Evolutionary conservation across 2,113 vertebrate species (phyloP), one percentile per base, ranked within the genome.

Genomic region (Charina bottae): DNA sequence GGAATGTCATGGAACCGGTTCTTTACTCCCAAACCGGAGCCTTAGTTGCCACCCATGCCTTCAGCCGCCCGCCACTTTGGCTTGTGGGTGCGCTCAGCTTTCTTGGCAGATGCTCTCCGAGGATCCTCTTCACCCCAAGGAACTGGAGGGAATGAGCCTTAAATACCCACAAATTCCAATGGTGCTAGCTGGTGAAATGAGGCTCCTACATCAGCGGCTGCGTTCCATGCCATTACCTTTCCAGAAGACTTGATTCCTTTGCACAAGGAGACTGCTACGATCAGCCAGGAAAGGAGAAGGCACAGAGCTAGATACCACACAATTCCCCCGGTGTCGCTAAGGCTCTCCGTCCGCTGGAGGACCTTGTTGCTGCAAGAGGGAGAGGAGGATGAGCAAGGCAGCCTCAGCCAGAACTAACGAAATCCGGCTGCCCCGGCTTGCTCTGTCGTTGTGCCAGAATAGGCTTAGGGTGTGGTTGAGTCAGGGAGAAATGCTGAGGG

Each of bases 181-280:
- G 33, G 2, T 21, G 33, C 17, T 42, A 49, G 72, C 1, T 21
- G 72, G 17, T 1, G 17, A 42, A 78, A 78, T 0, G 72, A 78
- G 72, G 37, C 7, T 23, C 33, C 33, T 21, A 3, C 33, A 37
- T 78, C 72, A 1, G 19, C 9, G 33, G 72, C 33, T 33, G 21
- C 0, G 17, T 21, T 78, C 2, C 33, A 17, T 21, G 17, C 33
- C 42, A 19, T 96, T 96, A 99, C 99, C 98, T 99, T 99, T 84
- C 99, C 99, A 33, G 99, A 99, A 83, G 99, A 99, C 94, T 99
- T 99, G 95, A 99, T 99, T 93, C 99, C 99, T 98, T 97, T 99
- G 94, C 98, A 98, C 46, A 99, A 94, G 0, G 97, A 98, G 17
- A 97, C 98, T 89, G 94, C 97, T 46, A 99, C 97, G 28, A 99